Evolutionary conservation across 1,140 invertebrate genomes (phyloP).

Genomic region (Drosophila asahinai): DNA sequence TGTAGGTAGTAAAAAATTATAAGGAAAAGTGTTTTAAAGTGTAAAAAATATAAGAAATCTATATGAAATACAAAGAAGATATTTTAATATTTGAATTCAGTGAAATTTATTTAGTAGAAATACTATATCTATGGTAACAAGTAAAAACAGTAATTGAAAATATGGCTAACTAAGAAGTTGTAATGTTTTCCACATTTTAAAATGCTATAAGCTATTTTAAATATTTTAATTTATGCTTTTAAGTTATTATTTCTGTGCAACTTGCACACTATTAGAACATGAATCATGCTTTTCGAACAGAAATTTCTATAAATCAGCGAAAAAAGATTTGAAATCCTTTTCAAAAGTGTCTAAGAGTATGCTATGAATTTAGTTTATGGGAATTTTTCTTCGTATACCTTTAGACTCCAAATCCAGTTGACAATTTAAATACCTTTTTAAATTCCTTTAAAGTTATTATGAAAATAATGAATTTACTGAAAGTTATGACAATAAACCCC

Average conservation of each 20-base stretch:
- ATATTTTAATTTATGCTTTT: no score
- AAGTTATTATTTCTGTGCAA: neutral
- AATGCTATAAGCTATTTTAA: neutral
- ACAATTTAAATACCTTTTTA: neutral
- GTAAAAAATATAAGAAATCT: neutral
- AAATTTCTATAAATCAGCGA: neutral
- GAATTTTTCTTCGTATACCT: neutral
- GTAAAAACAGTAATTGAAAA: neutral
- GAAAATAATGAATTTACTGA: slow-evolving; percentile 1
- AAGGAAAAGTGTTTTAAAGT: neutral
- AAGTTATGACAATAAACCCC: slow-evolving; percentile 4
- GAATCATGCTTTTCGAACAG: neutral
- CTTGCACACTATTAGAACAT: neutral
- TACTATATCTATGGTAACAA: neutral
- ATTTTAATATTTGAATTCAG: no score
- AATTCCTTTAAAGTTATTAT: neutral
- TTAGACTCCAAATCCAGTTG: neutral
- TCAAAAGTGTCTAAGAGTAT: no score
- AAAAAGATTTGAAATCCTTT: neutral
- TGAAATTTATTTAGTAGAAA: no score
- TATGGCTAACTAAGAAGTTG: neutral
- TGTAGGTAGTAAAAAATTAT: slow-evolving; percentile 23
- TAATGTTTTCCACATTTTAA: neutral
- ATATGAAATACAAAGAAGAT: no score
- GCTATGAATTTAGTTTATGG: neutral